Evolutionary conservation across 2,113 vertebrate genomes (phyloP).

Genomic region (Diadophis punctatus): DNA sequence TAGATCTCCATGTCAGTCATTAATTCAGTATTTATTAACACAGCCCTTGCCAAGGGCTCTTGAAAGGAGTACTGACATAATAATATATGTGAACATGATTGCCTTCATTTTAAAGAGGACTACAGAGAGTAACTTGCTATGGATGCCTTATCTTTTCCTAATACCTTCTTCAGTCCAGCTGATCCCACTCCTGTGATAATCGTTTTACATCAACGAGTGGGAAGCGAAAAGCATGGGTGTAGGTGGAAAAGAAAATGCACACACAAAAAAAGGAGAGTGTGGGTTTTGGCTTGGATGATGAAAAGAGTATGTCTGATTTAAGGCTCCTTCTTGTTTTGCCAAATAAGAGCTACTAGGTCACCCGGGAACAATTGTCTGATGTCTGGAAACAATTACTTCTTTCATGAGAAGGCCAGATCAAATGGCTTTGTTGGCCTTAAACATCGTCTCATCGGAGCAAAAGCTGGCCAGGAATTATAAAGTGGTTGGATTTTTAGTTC

Average conservation of each 20-base stretch:
- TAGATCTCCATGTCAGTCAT: background rate
- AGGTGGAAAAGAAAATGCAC: background rate
- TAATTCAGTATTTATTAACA: background rate
- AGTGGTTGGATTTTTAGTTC: background rate
- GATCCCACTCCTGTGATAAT: background rate
- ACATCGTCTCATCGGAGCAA: background rate
- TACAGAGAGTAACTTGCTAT: background rate
- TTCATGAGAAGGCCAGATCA: background rate
- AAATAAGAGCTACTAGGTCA: background rate
- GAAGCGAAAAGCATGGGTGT: background rate
- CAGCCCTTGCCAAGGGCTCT: background rate
- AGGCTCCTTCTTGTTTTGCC: background rate
- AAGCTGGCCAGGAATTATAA: background rate
- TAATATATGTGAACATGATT: background rate
- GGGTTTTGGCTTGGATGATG: background rate
- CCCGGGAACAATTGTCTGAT: background rate
- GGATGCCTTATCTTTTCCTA: background rate
- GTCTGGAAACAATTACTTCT: slow-evolving; percentile 2
- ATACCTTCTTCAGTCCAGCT: too few species aligned
- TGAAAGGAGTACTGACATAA: background rate
- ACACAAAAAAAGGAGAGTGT: background rate
- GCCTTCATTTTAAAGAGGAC: background rate
- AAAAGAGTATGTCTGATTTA: background rate
- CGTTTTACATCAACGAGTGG: background rate
- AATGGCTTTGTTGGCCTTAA: background rate